phyloP scores from a whole-genome alignment of 2,888 invertebrate genomes.

The Taphrorychus bicolor region DNA sequence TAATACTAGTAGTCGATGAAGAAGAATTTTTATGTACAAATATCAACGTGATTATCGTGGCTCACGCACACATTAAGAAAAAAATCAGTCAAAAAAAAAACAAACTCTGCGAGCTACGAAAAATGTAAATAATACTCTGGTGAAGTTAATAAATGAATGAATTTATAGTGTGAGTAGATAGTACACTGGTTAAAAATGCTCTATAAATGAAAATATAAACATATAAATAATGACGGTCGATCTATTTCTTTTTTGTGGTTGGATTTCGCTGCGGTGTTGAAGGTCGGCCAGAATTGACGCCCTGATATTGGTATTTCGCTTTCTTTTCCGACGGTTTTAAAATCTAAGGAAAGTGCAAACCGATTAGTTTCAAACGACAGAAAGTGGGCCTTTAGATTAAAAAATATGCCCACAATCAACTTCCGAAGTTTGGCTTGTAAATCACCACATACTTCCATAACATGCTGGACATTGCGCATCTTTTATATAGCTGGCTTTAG shows the following conservation, averaged over 20 bases:
- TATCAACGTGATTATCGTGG: background rate
- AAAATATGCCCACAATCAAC: no score
- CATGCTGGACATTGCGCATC: no score
- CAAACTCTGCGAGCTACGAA: conserved; percentile 23
- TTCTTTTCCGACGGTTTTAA: conserved; percentile 99
- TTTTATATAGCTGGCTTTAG: no score
- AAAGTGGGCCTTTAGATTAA: no score
- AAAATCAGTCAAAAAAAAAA: conserved; percentile 32
- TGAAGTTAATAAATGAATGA: conserved; percentile 28
- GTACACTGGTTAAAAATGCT: conserved; percentile 36
- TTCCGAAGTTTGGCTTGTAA: no score
- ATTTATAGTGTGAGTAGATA: conserved; percentile 27
- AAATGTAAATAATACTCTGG: conserved; percentile 37
- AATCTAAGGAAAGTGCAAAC: conserved; percentile 71
- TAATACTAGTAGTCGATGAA: background rate
- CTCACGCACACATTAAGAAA: conserved; percentile 10
- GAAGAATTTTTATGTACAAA: background rate
- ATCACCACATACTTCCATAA: no score
- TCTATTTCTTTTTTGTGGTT: conserved; percentile 73
- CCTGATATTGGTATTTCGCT: conserved; percentile 97
- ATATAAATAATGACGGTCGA: conserved; percentile 19
- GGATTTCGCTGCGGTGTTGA: conserved; percentile 83
- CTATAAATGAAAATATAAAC: conserved; percentile 32
- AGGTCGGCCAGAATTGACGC: conserved; percentile 85
- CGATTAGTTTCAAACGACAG: no score